Evolutionary conservation across 1,140 invertebrate genomes (phyloP), one percentile per base, ranked within the genome.

Genomic region (Drosophila ercepeae): DNA sequence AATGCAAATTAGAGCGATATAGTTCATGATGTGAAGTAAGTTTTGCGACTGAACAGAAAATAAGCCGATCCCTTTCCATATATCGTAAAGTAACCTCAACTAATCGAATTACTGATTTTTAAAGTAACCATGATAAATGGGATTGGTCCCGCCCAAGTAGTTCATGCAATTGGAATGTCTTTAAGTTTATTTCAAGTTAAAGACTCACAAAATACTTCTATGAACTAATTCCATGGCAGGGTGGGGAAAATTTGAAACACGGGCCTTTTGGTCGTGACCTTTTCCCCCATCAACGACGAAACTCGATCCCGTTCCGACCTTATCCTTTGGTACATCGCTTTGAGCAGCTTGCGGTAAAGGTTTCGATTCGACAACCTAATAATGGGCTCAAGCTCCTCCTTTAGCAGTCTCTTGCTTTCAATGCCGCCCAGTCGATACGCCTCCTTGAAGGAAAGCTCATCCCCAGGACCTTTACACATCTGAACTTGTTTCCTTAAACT

Each of bases 1-100:
- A 13, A 65, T 21, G 32, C 5, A 13, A 19, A 64, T 3, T 8
- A 50, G 5, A 3, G 4, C 13, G 6, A 49, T 29, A 25, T 23
- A 50, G 32, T 50, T 29, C 61, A 65, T 65, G 4, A 8, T 42
- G 5, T 3, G n/a, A 29, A 27, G 4, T 13, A 41, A 1, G 9
- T 14, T 34, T 42, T 0, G 3, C 21, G 16, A 65, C 23, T 65
- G 59, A 18, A n/a, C 2, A 1, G 4, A 36, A 2, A 13, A 1
- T 1, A 6, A 3, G 11, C 7, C 21, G 1, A 48, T 2, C 3
- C 1, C 3, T 11, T 9, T 32, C 3, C 11, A 32, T 32, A n/a
- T 55, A n/a, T n/a, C n/a, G n/a, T n/a, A 3, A 23, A 5, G 1
- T n/a, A 13, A 27, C 14, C 60, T 6, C 18, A 19, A 7, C 18